Evolutionary conservation across 2,888 invertebrate genomes (phyloP), one percentile per base, ranked within the genome.

Genomic region (Didymodactylos carnosus): DNA sequence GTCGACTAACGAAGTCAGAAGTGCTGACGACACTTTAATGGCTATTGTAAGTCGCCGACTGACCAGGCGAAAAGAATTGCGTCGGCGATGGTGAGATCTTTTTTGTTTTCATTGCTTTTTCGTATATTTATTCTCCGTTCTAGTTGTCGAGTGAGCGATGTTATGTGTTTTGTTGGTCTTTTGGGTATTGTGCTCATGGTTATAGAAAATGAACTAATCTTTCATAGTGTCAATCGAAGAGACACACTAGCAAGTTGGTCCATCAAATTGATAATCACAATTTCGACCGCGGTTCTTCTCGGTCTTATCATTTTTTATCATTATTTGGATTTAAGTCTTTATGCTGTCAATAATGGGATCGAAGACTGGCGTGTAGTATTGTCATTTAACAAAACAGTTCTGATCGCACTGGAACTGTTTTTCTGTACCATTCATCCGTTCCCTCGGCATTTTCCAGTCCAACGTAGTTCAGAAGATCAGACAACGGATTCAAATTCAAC

Each of bases 381-480:
- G 77, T 79, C 78, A 46, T 70, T 75, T 2, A 75, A 76, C n/a
- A 76, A 80, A 14, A 76, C 81, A 14, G 53, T 78, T 8, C 77
- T 78, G 73, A 93, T 95, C 82, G 87, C 88, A 76, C 87, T 93
- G 81, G 97, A 98, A 86, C 77, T 82, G 39, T 41, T 80, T 19
- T 76, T 81, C 10, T 82, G 81, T 73, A 77, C 79, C 51, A 78
- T 82, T 69, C 82, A 82, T 77, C 82, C 82, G 3, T 78, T 81
- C 16, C 82, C 82, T 49, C 10, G 23, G 25, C 25, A 25, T 23
- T 49, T 19, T 16, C 19, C 46, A 23, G 11, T 4, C 2, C 2
- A 13, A 11, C 16, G 8, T 2, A 25, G 2, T 25, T 23, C 23
- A 10, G 4, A 6, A 3, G 8, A 25, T n/a, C n/a, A n/a, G n/a